These are phyloP conservation scores for Zophobas atratus DNA, from an alignment of 1,140 invertebrate genomes.

Conservation along the genomic window DNA sequence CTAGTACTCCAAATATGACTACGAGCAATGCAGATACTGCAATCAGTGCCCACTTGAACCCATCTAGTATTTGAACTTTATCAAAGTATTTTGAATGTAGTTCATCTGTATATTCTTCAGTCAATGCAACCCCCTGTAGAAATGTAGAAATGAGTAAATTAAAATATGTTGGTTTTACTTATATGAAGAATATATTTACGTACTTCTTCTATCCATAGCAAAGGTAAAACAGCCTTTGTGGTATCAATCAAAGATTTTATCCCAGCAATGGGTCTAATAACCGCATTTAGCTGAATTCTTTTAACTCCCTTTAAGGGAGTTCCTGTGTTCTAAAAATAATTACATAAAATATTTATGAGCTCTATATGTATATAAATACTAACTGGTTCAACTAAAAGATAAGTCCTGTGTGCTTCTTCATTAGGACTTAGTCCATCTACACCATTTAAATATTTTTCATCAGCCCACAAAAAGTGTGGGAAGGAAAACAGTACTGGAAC, in stretches of 20 bases:
- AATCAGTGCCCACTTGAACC: constrained; percentile 45
- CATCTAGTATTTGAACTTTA: constrained; percentile 27
- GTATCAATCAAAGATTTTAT: constrained; percentile 6
- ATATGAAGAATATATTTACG: background rate
- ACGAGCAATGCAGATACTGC: constrained; percentile 24
- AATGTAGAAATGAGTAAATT: background rate
- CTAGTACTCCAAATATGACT: background rate
- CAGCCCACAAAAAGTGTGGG: constrained; percentile 61
- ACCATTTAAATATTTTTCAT: constrained; percentile 54
- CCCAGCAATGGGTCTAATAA: constrained; percentile 42
- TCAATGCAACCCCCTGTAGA: constrained; percentile 28
- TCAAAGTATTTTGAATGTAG: constrained; percentile 13
- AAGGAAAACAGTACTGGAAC: constrained; percentile 59
- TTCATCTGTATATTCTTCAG: constrained; percentile 26
- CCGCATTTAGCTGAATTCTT: constrained; percentile 43
- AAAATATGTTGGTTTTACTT: background rate
- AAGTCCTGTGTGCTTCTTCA: constrained; percentile 55
- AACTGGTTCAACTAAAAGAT: constrained; percentile 60
- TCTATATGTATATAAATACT: constrained; percentile 39
- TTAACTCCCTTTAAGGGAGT: constrained; percentile 23
- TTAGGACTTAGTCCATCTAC: constrained; percentile 52
- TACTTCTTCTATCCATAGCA: constrained; percentile 50
- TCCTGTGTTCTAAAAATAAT: constrained; percentile 29
- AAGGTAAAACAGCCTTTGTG: constrained; percentile 24
- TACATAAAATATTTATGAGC: too few relatives aligned